Base-by-base conservation (phyloP, 2,113 vertebrate species). In the Kryptolebias marmoratus region DNA sequence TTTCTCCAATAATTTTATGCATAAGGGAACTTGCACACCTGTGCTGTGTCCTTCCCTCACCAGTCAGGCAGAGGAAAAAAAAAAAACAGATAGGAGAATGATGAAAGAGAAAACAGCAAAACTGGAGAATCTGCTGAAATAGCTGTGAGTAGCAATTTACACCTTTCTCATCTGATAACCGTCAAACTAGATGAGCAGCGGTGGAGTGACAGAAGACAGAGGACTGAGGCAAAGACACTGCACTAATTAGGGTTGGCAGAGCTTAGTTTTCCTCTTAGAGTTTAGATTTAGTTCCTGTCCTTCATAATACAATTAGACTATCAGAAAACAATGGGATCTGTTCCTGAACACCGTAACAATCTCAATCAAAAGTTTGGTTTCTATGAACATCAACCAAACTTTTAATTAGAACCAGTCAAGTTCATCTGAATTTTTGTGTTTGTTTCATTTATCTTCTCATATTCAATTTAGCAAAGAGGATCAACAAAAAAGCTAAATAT, bases 111-210 rank as follows among this genome's bases (percentile, higher is more conserved):
- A 22, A 77, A 89, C 73, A 63, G 72, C 42, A 13, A 65, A 61
- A 73, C 65, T 39, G 52, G 71, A 60, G 70, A 79, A 86, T 86
- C 55, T 86, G 82, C 81, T 82, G 85, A 81, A 71, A 75, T 44
- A 47, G 76, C 86, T 79, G 61, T 55, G 63, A 81, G 84, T 60
- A 58, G 87, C 84, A 87, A 89, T 91, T 92, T 86, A 86, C 87
- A 91, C 86, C 81, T 88, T 83, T 84, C 84, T 80, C 71, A 73
- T 89, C 66, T 70, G 82, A 90, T 90, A 85, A 88, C 64, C 85
- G 68, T 88, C 81, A 84, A 70, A 79, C 56, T 22, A 44, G 80
- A 86, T 62, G 81, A 87, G 67, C 48, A 45, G 61, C 15, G 61
- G 57, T 82, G 45, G 56, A 73, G 70, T 32, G 75, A 71, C 52